These are phyloP conservation scores for Urophycis tenuis DNA, from an alignment of 2,797 vertebrate species.

Conservation along the genomic window DNA sequence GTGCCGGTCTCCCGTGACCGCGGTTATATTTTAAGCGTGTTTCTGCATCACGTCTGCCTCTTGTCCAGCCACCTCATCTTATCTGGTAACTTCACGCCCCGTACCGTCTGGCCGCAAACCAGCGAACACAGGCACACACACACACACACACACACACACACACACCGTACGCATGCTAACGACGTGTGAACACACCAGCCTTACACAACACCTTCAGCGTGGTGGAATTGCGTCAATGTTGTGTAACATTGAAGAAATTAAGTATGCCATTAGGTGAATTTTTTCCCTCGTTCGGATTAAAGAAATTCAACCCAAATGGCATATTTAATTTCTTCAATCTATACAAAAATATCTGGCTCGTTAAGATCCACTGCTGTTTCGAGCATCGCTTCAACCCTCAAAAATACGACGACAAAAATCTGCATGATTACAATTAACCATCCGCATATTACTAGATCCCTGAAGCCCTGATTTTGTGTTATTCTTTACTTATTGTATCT, in stretches of 20 bases:
- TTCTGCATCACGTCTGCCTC: neutral
- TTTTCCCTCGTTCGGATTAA: neutral
- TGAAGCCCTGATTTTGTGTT: too few relatives aligned
- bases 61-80: neutral
- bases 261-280: too few relatives aligned
- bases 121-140: neutral
- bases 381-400: neutral
- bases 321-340: neutral
- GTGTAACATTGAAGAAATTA: too few relatives aligned
- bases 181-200: neutral
- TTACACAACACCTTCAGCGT: too few relatives aligned
- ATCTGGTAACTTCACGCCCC: neutral
- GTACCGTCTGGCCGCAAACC: neutral
- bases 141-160: neutral
- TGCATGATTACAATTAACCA: neutral
- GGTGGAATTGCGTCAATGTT: too few relatives aligned
- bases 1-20: neutral
- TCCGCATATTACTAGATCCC: too few relatives aligned
- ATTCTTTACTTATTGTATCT: too few relatives aligned
- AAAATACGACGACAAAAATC: neutral
- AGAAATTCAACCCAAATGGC: neutral
- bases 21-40: conserved; percentile 2
- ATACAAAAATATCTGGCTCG: neutral
- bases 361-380: neutral
- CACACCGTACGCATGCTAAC: neutral